Evolutionary conservation across 1,140 invertebrate species (phyloP).

Genomic region (Triops cancriformis): DNA sequence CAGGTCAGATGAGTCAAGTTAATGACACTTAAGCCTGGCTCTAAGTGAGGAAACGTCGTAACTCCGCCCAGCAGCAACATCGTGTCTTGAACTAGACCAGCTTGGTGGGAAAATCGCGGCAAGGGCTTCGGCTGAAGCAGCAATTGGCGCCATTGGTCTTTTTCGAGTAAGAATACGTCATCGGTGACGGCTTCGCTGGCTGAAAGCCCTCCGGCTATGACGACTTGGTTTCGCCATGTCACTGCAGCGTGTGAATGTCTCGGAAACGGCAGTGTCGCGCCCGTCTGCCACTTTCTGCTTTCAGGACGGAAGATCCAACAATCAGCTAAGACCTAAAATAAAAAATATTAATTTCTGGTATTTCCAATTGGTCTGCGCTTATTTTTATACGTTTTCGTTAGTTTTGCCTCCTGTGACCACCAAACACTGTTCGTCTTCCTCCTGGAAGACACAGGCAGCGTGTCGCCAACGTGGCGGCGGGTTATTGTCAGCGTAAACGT

Average conservation of each 20-base stretch:
- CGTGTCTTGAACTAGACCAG: conserved; percentile 36
- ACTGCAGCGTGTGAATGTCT: conserved; percentile 39
- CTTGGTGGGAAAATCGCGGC: conserved; percentile 39
- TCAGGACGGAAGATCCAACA: conserved; percentile 34
- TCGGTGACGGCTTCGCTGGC: conserved; percentile 32
- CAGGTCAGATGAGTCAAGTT: conserved; percentile 35
- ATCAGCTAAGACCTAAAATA: conserved; percentile 32
- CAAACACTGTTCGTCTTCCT: conserved; percentile 30
- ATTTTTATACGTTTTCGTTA: conserved; percentile 22
- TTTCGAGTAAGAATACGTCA: conserved; percentile 30
- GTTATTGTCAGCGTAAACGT: background rate
- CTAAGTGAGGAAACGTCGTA: conserved; percentile 32
- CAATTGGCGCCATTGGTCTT: conserved; percentile 33
- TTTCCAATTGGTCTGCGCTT: background rate
- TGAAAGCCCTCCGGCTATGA: conserved; percentile 41
- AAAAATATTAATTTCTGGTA: background rate
- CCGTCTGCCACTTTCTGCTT: background rate
- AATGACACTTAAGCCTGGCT: conserved; percentile 41
- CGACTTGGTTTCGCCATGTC: conserved; percentile 34
- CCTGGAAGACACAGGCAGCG: background rate
- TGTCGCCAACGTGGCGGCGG: conserved; percentile 27
- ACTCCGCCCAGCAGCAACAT: conserved; percentile 43
- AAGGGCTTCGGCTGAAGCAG: conserved; percentile 28
- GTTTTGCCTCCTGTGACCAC: conserved; percentile 38
- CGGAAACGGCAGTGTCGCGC: conserved; percentile 29